phyloP scores from a whole-genome alignment of 2,797 vertebrate species.

The Myoxocephalus aenaeus region DNA sequence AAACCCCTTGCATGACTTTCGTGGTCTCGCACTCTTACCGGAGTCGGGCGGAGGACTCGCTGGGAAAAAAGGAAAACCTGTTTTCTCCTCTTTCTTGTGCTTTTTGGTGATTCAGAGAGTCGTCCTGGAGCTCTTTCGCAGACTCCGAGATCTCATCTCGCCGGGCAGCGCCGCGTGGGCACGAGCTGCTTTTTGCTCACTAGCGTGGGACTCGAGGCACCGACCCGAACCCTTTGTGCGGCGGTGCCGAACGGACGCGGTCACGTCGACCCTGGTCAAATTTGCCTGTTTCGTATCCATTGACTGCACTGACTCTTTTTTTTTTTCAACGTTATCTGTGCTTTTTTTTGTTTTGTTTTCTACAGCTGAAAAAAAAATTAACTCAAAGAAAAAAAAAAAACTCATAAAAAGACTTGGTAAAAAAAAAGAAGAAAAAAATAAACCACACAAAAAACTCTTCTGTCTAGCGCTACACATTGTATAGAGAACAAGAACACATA shows the following conservation, averaged over 20 bases:
- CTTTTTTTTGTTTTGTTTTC: slow-evolving; percentile 80
- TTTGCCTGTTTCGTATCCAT: slow-evolving; percentile 84
- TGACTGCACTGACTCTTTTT: slow-evolving; percentile 83
- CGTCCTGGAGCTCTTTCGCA: slow-evolving; percentile 59
- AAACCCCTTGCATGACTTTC: slow-evolving; percentile 46
- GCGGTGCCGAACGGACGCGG: slow-evolving; percentile 58
- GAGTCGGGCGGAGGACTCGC: slow-evolving; percentile 49
- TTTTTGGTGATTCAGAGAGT: slow-evolving; percentile 66
- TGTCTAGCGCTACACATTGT: slow-evolving; percentile 76
- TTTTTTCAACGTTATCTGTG: slow-evolving; percentile 83
- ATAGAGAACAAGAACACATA: slow-evolving; percentile 69
- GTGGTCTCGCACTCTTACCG: slow-evolving; percentile 38
- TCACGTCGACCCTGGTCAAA: slow-evolving; percentile 63
- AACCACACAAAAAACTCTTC: slow-evolving; percentile 69
- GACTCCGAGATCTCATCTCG: slow-evolving; percentile 52
- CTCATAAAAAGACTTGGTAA: slow-evolving; percentile 69
- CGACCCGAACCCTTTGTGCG: slow-evolving; percentile 43
- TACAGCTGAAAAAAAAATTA: slow-evolving; percentile 68
- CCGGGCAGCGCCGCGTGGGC: slow-evolving; percentile 49
- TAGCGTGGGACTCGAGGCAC: slow-evolving; percentile 68
- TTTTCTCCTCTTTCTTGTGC: slow-evolving; percentile 41
- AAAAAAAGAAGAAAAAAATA: slow-evolving; percentile 52
- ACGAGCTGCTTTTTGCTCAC: slow-evolving; percentile 59
- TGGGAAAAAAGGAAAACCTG: slow-evolving; percentile 56
- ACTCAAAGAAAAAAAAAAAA: slow-evolving; percentile 66